Percentiles rank a stretch among this genome's conserved stretches.
phyloP scores from a whole-genome alignment of 2,113 vertebrate genomes.

The Salvator merianae region DNA sequence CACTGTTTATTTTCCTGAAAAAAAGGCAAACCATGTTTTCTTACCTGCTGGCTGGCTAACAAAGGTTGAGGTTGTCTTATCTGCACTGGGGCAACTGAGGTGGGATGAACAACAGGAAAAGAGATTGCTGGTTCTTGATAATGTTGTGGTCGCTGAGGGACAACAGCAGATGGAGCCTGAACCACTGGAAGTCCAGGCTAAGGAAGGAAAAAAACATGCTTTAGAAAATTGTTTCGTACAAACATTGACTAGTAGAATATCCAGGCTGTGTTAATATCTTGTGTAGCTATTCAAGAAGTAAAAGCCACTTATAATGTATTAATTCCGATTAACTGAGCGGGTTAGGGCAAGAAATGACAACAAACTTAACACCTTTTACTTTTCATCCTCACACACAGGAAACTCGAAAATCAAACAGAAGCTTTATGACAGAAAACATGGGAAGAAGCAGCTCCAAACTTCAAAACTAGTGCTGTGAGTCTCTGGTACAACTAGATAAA shows the following conservation, averaged over 20 bases:
- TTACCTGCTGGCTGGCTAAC: slow-evolving; percentile 80
- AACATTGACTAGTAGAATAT: neutral
- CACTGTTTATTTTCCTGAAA: neutral
- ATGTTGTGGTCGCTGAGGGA: slow-evolving; percentile 65
- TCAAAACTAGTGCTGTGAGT: neutral
- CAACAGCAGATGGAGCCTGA: neutral
- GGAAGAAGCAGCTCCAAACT: neutral
- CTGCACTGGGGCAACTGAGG: slow-evolving; percentile 55
- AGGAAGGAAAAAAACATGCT: slow-evolving; percentile 17
- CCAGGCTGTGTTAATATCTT: neutral
- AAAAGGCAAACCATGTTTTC: slow-evolving; percentile 2
- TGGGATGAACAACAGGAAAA: slow-evolving; percentile 65
- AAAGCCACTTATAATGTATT: neutral
- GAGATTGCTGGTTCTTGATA: slow-evolving; percentile 74
- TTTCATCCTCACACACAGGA: neutral
- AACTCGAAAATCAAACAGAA: neutral
- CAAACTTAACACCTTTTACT: neutral
- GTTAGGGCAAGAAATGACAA: neutral
- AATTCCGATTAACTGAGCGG: neutral
- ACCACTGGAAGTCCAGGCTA: slow-evolving; percentile 63
- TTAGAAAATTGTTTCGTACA: neutral
- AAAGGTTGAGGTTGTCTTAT: slow-evolving; percentile 60
- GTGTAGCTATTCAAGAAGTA: neutral
- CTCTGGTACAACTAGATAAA: no score
- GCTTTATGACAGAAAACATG: neutral